Evolutionary conservation across 1,140 invertebrate species (phyloP).

Genomic region (Dufourea novaeangliae): DNA sequence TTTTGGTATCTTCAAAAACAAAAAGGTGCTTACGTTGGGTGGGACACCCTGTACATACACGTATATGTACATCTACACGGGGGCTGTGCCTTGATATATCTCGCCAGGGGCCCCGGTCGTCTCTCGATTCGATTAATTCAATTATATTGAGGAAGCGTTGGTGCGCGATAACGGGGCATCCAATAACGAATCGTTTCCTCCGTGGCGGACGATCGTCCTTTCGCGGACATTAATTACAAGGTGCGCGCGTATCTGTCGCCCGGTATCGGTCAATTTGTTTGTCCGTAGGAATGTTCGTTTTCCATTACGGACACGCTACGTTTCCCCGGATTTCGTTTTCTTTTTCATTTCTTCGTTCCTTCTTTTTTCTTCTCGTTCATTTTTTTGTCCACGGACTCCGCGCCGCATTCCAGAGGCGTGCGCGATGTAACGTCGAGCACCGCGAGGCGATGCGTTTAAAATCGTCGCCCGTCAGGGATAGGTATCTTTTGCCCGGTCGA

Average conservation of each 20-base stretch:
- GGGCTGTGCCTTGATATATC: slow-evolving; percentile 22
- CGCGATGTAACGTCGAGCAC: neutral
- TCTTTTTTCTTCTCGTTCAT: neutral
- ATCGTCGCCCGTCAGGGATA: neutral
- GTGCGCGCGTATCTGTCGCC: slow-evolving; percentile 32
- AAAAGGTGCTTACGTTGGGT: no score
- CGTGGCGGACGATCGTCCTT: slow-evolving; percentile 32
- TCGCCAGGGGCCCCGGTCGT: slow-evolving; percentile 19
- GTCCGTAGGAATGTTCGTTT: slow-evolving; percentile 40
- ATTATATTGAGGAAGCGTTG: slow-evolving; percentile 61
- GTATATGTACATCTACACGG: no score
- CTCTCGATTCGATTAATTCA: slow-evolving; percentile 62
- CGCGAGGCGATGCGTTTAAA: slow-evolving; percentile 1
- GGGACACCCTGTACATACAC: no score
- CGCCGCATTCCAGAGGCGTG: slow-evolving; percentile 28
- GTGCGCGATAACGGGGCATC: slow-evolving; percentile 50
- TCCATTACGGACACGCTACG: slow-evolving; percentile 32
- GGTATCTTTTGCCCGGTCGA: slow-evolving; percentile 32
- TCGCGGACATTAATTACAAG: slow-evolving; percentile 45
- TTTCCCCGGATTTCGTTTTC: slow-evolving; percentile 40
- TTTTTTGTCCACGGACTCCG: slow-evolving; percentile 3
- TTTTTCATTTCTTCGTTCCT: slow-evolving; percentile 12
- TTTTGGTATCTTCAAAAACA: no score
- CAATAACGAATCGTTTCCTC: slow-evolving; percentile 61
- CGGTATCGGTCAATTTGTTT: slow-evolving; percentile 55